These are phyloP conservation scores for Athalia circularis DNA, from an alignment of 2,888 invertebrate genomes.

Conservation along the genomic window DNA sequence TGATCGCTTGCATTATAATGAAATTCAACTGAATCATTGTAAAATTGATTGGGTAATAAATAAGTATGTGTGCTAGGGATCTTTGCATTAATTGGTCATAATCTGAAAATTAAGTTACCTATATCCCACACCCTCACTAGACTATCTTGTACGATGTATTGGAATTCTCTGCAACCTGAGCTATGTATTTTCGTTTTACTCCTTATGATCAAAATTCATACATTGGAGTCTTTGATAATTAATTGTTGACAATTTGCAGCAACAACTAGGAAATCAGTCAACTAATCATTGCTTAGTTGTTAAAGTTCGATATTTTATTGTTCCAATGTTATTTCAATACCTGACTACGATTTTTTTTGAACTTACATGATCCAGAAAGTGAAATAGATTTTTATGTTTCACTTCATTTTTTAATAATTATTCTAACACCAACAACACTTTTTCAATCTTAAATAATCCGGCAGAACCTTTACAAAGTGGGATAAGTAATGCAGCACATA, in stretches of 20 bases:
- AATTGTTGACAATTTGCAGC: no score
- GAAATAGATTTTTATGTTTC: no score
- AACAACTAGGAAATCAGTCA: no score
- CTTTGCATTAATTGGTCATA: no score
- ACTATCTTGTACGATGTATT: not conserved
- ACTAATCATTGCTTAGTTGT: no score
- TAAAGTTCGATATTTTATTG: not conserved
- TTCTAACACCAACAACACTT: not conserved
- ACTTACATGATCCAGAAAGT: no score
- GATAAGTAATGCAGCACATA: not conserved
- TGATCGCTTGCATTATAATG: constrained; percentile 1
- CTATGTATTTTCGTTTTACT: no score
- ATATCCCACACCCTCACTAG: not conserved
- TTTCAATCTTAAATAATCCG: not conserved
- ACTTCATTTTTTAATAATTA: not conserved
- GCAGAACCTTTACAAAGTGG: not conserved
- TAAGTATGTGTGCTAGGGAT: constrained; percentile 14
- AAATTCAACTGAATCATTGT: constrained; percentile 10
- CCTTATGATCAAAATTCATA: no score
- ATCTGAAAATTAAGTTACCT: not conserved
- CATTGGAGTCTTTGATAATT: no score
- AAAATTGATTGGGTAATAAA: constrained; percentile 23
- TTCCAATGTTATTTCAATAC: not conserved
- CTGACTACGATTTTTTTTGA: no score
- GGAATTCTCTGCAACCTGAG: not conserved